Conservation (phyloP, 2,888 invertebrate genomes). For the Miltochrista miniata region DNA sequence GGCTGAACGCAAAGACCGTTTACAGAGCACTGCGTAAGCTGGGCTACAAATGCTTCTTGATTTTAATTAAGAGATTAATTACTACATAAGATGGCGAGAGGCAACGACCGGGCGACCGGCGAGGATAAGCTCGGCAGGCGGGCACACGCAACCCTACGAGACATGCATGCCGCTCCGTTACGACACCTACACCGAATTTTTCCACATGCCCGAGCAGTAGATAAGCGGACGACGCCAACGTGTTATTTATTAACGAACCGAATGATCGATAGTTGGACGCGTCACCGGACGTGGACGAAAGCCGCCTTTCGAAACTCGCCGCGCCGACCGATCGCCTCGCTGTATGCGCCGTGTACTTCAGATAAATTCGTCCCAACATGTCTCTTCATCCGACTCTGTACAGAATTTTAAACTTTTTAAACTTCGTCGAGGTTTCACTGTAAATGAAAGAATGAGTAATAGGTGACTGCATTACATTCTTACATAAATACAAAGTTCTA, state of each 20-base stretch:
- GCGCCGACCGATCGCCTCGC: conserved; percentile 53
- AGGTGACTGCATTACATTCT: too few relatives aligned
- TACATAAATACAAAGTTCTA: too few relatives aligned
- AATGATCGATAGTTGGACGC: conserved; percentile 83
- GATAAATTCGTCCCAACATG: conserved; percentile 59
- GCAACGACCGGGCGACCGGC: conserved; percentile 60
- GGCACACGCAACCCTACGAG: conserved; percentile 71
- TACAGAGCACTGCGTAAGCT: too few relatives aligned
- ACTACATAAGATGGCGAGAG: conserved; percentile 57
- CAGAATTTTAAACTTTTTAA: conserved; percentile 40
- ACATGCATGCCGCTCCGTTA: conserved; percentile 80
- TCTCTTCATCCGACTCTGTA: conserved; percentile 53
- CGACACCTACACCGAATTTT: conserved; percentile 83
- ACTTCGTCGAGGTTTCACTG: too few relatives aligned
- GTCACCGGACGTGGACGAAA: conserved; percentile 78
- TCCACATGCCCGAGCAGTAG: conserved; percentile 82
- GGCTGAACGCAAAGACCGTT: too few relatives aligned
- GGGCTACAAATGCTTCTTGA: conserved; percentile 6
- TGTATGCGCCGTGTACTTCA: conserved; percentile 51
- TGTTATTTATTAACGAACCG: conserved; percentile 84
- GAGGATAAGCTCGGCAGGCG: conserved; percentile 66
- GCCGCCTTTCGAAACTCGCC: conserved; percentile 77
- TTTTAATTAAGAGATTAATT: conserved; percentile 74
- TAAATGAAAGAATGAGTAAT: too few relatives aligned
- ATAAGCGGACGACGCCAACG: conserved; percentile 80